phyloP scores from a whole-genome alignment of 2,888 invertebrate genomes.

The Stegana nigrithorax region DNA sequence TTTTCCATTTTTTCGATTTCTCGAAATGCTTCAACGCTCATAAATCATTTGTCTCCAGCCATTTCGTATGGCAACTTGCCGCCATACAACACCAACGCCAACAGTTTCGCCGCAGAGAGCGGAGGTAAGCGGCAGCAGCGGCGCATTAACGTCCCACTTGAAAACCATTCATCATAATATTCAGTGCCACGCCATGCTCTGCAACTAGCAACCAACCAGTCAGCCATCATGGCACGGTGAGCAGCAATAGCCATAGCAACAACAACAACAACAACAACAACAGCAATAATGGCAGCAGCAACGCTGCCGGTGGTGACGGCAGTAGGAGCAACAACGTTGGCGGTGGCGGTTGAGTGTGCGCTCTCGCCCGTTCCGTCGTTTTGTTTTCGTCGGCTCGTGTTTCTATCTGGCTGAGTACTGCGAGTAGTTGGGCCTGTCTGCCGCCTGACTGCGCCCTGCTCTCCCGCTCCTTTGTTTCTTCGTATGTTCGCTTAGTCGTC shows the following conservation, averaged over 20 bases:
- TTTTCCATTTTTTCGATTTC: too few relatives aligned
- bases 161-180: slow-evolving; percentile 56
- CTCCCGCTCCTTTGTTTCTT: too few relatives aligned
- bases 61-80: slow-evolving; percentile 42
- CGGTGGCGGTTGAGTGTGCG: neutral
- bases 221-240: slow-evolving; percentile 21
- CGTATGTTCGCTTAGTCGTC: too few relatives aligned
- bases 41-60: slow-evolving; percentile 56
- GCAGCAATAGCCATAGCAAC: slow-evolving; percentile 34
- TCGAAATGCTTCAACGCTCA: slow-evolving; percentile 47
- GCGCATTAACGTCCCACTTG: slow-evolving; percentile 51
- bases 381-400: too few relatives aligned
- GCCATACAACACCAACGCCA: slow-evolving; percentile 29
- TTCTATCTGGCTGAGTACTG: too few relatives aligned
- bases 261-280: too few relatives aligned
- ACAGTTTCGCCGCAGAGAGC: neutral
- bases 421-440: too few relatives aligned
- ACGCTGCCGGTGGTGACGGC: too few relatives aligned
- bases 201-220: neutral
- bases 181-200: slow-evolving; percentile 16
- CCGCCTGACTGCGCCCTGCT: too few relatives aligned
- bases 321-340: too few relatives aligned
- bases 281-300: too few relatives aligned
- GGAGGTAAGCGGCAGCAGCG: slow-evolving; percentile 28
- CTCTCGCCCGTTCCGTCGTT: too few relatives aligned